Base-by-base conservation (phyloP, 1,140 invertebrate genomes). In the Drosophila burlai region DNA sequence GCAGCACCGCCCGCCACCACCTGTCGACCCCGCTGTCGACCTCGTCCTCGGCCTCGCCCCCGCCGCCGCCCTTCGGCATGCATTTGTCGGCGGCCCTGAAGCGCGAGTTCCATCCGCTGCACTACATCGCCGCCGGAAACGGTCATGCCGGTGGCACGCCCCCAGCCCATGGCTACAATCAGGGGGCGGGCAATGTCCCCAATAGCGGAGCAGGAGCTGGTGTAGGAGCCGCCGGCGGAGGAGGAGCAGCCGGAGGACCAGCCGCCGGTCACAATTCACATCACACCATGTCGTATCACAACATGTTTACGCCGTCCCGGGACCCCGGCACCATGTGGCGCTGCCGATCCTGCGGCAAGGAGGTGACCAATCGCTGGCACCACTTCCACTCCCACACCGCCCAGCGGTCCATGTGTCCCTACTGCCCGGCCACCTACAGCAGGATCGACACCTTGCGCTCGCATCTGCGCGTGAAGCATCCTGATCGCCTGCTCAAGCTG, bases 281-380 rank as follows among this genome's bases (percentile, higher is more conserved):
- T 81, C 92, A 93, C 85, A 94, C 94, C 86, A 94, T 96, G 93
- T 95, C 96, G 72, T 97, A 97, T 94, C 95, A 97, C 94, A 95
- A 96, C 94, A 96, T 97, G 96, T 97, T 96, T 93, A 96, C 95
- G 80, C 95, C 95, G 82, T 95, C 95, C 58, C 93, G 95, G 59
- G 95, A 95, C 76, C 95, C 94, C 73, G 94, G 95, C 34, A 94
- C 95, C 58, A 94, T 96, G 83, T 97, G 96, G 96, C 95, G 95
- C 91, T 97, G 97, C 93, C 96, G 96, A 78, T 95, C 95, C 21
- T 97, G 97, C 93, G 95, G 96, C 85, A 97, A 97, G 94, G 95
- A 97, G 94, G 97, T 97, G 62, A 96, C 96, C 91, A 97, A 97
- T 93, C 94, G 96, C 86, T 97, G 97, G 96, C 97, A 97, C 93